These are phyloP conservation scores for Sialis fuliginosa DNA, from an alignment of 2,888 invertebrate genomes.

Conservation along the genomic window DNA sequence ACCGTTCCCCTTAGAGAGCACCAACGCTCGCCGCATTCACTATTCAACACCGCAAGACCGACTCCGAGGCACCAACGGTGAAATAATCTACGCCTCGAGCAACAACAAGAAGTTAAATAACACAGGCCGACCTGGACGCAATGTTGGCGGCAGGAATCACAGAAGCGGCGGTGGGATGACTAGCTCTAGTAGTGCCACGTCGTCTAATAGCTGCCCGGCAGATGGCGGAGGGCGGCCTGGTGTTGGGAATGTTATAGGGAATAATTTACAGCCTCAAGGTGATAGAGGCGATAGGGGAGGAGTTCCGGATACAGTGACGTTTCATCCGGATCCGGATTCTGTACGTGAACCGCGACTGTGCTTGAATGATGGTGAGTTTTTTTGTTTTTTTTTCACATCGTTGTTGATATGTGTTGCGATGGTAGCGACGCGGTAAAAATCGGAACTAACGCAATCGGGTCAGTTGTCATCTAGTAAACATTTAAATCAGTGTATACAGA, in stretches of 20 bases:
- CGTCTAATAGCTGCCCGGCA: conserved; percentile 25
- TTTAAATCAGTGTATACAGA: no score
- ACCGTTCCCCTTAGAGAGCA: conserved; percentile 51
- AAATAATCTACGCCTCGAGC: conserved; percentile 19
- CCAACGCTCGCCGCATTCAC: conserved; percentile 38
- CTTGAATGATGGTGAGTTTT: conserved; percentile 21
- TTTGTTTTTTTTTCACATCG: no score
- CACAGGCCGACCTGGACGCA: conserved; percentile 23
- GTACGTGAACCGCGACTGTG: conserved; percentile 19
- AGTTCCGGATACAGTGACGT: conserved; percentile 19
- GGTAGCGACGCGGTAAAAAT: no score
- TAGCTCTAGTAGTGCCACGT: conserved; percentile 35
- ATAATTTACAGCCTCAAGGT: no score
- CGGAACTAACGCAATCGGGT: no score
- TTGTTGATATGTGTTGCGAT: no score
- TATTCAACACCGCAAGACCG: conserved; percentile 28
- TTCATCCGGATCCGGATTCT: conserved; percentile 17
- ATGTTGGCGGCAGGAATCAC: conserved; percentile 17
- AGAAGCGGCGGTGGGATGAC: conserved; percentile 33
- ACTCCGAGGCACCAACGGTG: conserved; percentile 12
- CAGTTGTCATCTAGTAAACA: no score
- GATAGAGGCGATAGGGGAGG: conserved; percentile 12
- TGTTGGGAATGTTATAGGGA: background rate
- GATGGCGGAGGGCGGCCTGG: background rate
- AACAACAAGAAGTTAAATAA: conserved; percentile 24